These are phyloP conservation scores for Hetaerina titia DNA, from an alignment of 2,888 invertebrate genomes.

Conservation along the genomic window DNA sequence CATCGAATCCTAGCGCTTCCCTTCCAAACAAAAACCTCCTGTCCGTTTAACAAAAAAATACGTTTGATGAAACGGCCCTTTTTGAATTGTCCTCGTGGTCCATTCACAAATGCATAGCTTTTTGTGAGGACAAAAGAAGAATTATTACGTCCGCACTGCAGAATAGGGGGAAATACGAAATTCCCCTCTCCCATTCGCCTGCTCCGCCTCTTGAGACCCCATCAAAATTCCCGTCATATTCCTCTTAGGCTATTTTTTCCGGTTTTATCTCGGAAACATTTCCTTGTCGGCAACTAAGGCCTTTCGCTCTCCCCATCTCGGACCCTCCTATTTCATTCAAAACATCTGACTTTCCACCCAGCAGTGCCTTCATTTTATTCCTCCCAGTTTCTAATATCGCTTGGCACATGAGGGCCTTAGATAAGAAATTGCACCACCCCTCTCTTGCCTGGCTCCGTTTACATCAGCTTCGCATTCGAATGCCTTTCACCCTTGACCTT, in stretches of 20 bases:
- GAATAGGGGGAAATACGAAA: not conserved
- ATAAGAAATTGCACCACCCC: not conserved
- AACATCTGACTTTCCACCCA: conserved; percentile 20
- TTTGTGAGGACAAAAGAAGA: conserved; percentile 25
- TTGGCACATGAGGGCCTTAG: not conserved
- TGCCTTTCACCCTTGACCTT: conserved; percentile 29
- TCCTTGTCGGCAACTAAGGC: conserved; percentile 34
- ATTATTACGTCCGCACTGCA: conserved; percentile 46
- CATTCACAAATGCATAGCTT: conserved; percentile 29
- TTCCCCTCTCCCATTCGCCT: not conserved
- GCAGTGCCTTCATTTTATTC: not conserved
- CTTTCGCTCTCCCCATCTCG: not conserved
- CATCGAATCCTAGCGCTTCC: not conserved
- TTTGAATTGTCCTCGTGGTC: not conserved
- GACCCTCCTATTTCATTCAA: conserved; percentile 24
- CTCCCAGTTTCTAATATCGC: not conserved
- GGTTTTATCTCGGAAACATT: conserved; percentile 10
- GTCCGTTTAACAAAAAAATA: not conserved
- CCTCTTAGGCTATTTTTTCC: conserved; percentile 29
- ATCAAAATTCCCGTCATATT: conserved; percentile 49
- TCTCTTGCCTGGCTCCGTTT: not conserved
- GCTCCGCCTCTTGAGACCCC: not conserved
- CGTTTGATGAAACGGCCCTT: not conserved
- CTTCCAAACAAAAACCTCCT: not conserved
- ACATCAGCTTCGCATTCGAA: not conserved